Evolutionary conservation across 2,888 invertebrate species (phyloP).

Genomic region (Sarcophaga rosellei): DNA sequence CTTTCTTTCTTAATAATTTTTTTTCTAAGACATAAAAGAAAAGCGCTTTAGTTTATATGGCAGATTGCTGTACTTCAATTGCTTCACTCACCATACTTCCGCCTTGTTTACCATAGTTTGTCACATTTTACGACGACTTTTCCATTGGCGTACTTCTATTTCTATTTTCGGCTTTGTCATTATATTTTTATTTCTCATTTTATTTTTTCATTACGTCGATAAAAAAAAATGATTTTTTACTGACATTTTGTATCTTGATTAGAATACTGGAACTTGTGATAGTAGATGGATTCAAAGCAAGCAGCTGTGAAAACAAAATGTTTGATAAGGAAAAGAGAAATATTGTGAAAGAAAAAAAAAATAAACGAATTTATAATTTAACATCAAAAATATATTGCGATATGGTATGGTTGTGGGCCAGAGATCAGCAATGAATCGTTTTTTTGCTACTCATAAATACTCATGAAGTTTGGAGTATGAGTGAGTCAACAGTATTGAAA

Average conservation of each 20-base stretch:
- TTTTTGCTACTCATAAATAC: too few species aligned
- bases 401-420: background rate
- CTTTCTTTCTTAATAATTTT: conserved; percentile 26
- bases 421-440: too few species aligned
- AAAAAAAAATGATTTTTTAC: conserved; percentile 24
- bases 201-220: conserved; percentile 3
- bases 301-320: conserved; percentile 56
- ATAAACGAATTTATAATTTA: conserved; percentile 55
- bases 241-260: conserved; percentile 42
- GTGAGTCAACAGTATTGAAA: too few species aligned
- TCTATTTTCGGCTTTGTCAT: conserved; percentile 22
- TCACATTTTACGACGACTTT: conserved; percentile 10
- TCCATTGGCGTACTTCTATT: conserved; percentile 31
- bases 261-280: background rate
- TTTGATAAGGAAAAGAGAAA: background rate
- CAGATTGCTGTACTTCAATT: background rate
- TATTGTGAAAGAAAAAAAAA: background rate
- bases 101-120: conserved; percentile 11
- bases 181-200: conserved; percentile 36
- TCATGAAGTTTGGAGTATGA: too few species aligned
- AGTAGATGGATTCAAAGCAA: background rate
- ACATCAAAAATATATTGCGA: conserved; percentile 37
- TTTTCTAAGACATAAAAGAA: too few species aligned
- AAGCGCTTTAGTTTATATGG: conserved; percentile 22
- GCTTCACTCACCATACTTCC: background rate